These are phyloP conservation scores for Caenorhabditis sp. DNA, from an alignment of 2,888 invertebrate genomes.

Conservation along the genomic window DNA sequence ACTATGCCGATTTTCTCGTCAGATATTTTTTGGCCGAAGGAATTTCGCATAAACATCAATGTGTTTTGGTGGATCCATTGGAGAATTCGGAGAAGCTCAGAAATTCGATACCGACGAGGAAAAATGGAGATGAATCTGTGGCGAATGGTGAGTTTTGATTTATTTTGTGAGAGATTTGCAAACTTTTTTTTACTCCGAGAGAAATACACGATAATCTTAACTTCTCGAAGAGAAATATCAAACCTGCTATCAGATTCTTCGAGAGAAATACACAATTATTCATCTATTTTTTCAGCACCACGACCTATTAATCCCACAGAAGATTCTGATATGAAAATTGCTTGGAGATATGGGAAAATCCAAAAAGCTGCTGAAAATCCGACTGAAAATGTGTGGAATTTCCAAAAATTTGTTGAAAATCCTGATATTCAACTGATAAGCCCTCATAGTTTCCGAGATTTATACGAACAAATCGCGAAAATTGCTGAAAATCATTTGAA, in stretches of 20 bases:
- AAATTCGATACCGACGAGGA: slow-evolving; percentile 13
- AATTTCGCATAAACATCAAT: slow-evolving; percentile 19
- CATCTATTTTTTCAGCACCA: too few relatives aligned
- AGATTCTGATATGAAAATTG: slow-evolving; percentile 24
- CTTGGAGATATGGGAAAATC: slow-evolving; percentile 27
- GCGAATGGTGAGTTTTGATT: too few relatives aligned
- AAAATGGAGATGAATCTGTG: neutral
- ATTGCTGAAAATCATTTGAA: slow-evolving; percentile 13
- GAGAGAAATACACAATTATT: too few relatives aligned
- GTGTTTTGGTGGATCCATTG: slow-evolving; percentile 23
- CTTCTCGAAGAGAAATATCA: too few relatives aligned
- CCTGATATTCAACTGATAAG: neutral
- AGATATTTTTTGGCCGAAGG: slow-evolving; percentile 37
- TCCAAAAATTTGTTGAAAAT: slow-evolving; percentile 18
- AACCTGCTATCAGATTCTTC: too few relatives aligned
- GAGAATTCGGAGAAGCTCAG: slow-evolving; percentile 10
- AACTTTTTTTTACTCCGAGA: too few relatives aligned
- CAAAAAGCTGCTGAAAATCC: slow-evolving; percentile 17
- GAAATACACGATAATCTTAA: too few relatives aligned
- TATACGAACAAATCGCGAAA: slow-evolving; percentile 17
- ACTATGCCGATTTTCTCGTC: slow-evolving; percentile 20
- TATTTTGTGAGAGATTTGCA: too few relatives aligned
- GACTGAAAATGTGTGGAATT: slow-evolving; percentile 21
- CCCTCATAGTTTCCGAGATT: neutral
- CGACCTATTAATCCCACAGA: neutral